Conservation (phyloP, 2,113 vertebrate species). For the Thermophis baileyi region DNA sequence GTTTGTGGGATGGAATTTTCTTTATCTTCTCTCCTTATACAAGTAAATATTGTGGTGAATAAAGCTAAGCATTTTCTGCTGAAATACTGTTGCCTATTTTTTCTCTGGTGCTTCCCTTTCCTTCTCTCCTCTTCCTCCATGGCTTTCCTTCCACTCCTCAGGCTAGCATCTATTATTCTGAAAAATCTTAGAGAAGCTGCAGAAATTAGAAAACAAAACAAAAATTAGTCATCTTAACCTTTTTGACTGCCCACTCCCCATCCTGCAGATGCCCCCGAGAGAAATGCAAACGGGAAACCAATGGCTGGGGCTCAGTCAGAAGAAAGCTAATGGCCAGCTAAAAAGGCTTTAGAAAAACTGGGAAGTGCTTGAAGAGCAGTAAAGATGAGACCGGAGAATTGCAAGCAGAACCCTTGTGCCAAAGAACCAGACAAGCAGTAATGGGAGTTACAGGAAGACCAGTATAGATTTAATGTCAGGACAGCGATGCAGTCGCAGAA, state of each 20-base stretch:
- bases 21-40: neutral
- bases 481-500: neutral
- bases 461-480: neutral
- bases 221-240: neutral
- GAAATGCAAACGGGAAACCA: neutral
- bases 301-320: neutral
- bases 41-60: neutral
- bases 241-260: neutral
- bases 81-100: neutral
- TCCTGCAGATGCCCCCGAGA: too few species aligned
- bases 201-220: neutral
- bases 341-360: neutral
- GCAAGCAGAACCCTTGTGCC: neutral
- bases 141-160: neutral
- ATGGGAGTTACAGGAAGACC: neutral
- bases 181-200: neutral
- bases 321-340: neutral
- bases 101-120: neutral
- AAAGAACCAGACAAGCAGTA: neutral
- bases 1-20: neutral
- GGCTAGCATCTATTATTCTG: neutral
- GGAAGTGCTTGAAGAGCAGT: neutral
- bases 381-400: neutral
- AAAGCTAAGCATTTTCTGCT: neutral
- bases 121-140: neutral